Evolutionary conservation across 2,113 vertebrate species (phyloP).

Genomic region (Myrmecophaga tridactyla): DNA sequence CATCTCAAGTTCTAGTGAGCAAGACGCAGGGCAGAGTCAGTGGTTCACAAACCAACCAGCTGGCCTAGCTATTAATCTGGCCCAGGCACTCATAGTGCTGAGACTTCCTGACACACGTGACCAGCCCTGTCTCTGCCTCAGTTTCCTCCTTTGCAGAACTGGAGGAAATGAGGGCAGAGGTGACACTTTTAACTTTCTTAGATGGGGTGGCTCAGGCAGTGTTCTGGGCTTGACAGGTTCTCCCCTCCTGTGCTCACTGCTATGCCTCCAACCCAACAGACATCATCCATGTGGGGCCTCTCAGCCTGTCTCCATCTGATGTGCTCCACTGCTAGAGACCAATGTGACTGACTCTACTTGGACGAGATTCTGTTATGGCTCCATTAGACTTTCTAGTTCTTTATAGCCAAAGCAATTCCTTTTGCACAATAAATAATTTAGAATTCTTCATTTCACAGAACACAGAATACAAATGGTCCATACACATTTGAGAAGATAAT

Average conservation of each 20-base stretch:
- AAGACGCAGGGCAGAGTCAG: not conserved
- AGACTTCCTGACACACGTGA: not conserved
- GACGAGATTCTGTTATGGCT: not conserved
- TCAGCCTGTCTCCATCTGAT: not conserved
- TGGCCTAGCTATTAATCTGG: not conserved
- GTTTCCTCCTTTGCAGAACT: not conserved
- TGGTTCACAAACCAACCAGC: not conserved
- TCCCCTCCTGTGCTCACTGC: not conserved
- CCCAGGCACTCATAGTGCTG: no score
- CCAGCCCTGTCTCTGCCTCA: not conserved
- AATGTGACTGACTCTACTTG: not conserved
- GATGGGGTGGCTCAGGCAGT: not conserved
- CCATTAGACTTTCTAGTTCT: not conserved
- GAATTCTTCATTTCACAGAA: not conserved
- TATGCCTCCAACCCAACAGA: not conserved
- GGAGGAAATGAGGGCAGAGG: not conserved
- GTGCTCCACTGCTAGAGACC: not conserved
- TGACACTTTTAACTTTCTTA: not conserved
- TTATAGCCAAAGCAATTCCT: not conserved
- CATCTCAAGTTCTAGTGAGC: not conserved
- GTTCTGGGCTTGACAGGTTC: not conserved
- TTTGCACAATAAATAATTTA: not conserved
- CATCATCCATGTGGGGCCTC: not conserved
- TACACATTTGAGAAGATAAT: not conserved
- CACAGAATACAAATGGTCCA: not conserved